Percentiles rank a stretch among this genome's conserved stretches.
These are phyloP conservation scores for Cyrtodaria siliqua DNA, from an alignment of 2,888 invertebrate genomes.

Conservation along the genomic window DNA sequence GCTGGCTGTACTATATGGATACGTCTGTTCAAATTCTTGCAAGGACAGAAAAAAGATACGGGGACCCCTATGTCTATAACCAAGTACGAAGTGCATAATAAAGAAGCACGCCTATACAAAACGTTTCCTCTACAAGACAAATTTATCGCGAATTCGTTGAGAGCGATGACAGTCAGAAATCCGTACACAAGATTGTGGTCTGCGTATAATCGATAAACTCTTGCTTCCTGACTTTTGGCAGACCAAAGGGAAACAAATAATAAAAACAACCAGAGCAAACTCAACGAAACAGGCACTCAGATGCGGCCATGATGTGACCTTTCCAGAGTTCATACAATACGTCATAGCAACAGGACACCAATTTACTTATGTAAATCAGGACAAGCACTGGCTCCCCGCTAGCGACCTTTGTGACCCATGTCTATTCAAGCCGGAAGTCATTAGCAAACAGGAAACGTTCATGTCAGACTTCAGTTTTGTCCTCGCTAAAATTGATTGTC, in stretches of 20 bases:
- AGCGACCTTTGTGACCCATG: slow-evolving; percentile 71
- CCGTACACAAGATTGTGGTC: slow-evolving; percentile 74
- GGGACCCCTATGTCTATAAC: slow-evolving; percentile 52
- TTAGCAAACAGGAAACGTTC: slow-evolving; percentile 69
- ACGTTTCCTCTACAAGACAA: not conserved
- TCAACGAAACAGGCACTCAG: slow-evolving; percentile 11
- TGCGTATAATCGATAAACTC: slow-evolving; percentile 73
- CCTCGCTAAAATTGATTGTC: slow-evolving; percentile 47
- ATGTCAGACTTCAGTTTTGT: slow-evolving; percentile 53
- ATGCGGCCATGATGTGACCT: slow-evolving; percentile 73
- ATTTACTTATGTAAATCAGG: slow-evolving; percentile 18
- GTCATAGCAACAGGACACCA: slow-evolving; percentile 40
- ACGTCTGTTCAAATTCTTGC: slow-evolving; percentile 64
- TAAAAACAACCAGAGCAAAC: slow-evolving; percentile 23
- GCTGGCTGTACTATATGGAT: slow-evolving; percentile 74
- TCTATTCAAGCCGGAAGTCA: slow-evolving; percentile 57
- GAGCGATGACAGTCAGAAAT: slow-evolving; percentile 67
- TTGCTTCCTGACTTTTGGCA: slow-evolving; percentile 73
- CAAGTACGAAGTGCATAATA: slow-evolving; percentile 43
- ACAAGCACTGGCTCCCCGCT: slow-evolving; percentile 74
- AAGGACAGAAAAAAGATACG: slow-evolving; percentile 47
- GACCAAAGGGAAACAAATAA: slow-evolving; percentile 50
- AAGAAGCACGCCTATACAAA: slow-evolving; percentile 2
- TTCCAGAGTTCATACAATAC: slow-evolving; percentile 67
- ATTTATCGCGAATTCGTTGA: slow-evolving; percentile 37